phyloP scores from a whole-genome alignment of 2,797 vertebrate species.

The Pipistrellus nathusii region DNA sequence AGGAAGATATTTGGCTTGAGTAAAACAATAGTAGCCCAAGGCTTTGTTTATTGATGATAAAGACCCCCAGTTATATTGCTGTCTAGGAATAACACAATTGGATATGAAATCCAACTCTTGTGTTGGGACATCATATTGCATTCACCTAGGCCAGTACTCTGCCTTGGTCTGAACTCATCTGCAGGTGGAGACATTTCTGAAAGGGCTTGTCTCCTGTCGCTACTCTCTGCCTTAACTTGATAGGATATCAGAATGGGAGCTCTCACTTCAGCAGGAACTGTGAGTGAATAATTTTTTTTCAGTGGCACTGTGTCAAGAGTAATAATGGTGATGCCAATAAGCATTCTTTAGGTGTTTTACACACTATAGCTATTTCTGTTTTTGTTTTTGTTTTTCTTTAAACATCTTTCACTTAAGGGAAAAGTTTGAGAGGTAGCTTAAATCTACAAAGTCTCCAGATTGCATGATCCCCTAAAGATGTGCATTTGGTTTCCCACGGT shows the following conservation, averaged over 20 bases:
- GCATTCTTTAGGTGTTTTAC: slow-evolving; percentile 18
- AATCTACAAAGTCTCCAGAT: background rate
- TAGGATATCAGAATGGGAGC: slow-evolving; percentile 16
- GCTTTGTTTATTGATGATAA: slow-evolving; percentile 75
- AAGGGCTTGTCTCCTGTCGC: slow-evolving; percentile 47
- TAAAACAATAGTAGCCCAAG: slow-evolving; percentile 75
- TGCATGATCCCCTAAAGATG: background rate
- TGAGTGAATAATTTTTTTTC: slow-evolving; percentile 63
- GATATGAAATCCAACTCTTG: slow-evolving; percentile 55
- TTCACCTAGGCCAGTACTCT: slow-evolving; percentile 5
- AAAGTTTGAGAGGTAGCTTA: background rate
- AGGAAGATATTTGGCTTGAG: slow-evolving; percentile 37
- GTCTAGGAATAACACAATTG: slow-evolving; percentile 63
- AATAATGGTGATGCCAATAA: slow-evolving; percentile 21
- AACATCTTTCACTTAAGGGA: background rate
- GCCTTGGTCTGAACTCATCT: slow-evolving; percentile 75
- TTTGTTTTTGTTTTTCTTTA: background rate
- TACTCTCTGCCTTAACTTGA: background rate
- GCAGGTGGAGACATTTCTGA: slow-evolving; percentile 41
- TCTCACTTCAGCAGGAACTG: background rate
- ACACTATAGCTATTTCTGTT: background rate
- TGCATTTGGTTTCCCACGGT: background rate
- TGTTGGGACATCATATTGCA: slow-evolving; percentile 12
- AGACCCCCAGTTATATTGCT: slow-evolving; percentile 36
- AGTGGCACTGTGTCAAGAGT: slow-evolving; percentile 29